Evolutionary conservation across 2,888 invertebrate genomes (phyloP).

Genomic region (Nowickia ferox): DNA sequence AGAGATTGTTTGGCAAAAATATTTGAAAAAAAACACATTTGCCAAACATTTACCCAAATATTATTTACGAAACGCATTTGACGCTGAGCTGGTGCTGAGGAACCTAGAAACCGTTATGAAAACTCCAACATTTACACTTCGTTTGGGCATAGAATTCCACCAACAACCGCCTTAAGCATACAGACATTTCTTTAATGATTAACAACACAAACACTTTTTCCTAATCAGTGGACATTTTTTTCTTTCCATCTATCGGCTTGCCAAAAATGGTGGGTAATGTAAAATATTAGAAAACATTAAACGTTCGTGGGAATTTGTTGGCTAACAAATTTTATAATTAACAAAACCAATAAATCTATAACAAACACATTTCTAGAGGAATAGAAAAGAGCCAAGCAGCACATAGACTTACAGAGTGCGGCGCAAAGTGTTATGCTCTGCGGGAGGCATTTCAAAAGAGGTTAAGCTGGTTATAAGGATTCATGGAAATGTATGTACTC

Average conservation of each 20-base stretch:
- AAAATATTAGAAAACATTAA: slow-evolving; percentile 15
- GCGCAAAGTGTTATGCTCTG: too few species aligned
- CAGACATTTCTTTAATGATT: slow-evolving; percentile 55
- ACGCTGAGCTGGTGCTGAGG: slow-evolving; percentile 58
- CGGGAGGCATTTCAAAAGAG: too few species aligned
- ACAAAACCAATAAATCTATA: slow-evolving; percentile 32
- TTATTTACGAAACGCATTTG: slow-evolving; percentile 65
- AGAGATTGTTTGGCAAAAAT: slow-evolving; percentile 55
- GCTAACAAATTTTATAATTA: slow-evolving; percentile 46
- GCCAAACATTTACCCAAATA: slow-evolving; percentile 43
- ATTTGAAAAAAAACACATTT: background rate
- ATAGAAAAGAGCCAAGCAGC: background rate
- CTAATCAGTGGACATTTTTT: slow-evolving; percentile 70
- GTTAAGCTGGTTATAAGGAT: too few species aligned
- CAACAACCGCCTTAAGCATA: background rate
- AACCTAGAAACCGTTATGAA: slow-evolving; percentile 60
- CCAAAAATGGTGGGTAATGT: slow-evolving; percentile 20
- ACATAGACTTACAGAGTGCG: too few species aligned
- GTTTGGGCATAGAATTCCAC: slow-evolving; percentile 38
- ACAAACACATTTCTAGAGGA: background rate
- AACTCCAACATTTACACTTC: slow-evolving; percentile 64
- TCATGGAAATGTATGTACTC: too few species aligned
- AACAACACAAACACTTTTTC: slow-evolving; percentile 63
- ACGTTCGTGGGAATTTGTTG: slow-evolving; percentile 45
- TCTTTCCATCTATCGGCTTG: background rate